Evolutionary conservation across 2,113 vertebrate species (phyloP), one percentile per base, ranked within the genome.

Genomic region (Otocyon megalotis): DNA sequence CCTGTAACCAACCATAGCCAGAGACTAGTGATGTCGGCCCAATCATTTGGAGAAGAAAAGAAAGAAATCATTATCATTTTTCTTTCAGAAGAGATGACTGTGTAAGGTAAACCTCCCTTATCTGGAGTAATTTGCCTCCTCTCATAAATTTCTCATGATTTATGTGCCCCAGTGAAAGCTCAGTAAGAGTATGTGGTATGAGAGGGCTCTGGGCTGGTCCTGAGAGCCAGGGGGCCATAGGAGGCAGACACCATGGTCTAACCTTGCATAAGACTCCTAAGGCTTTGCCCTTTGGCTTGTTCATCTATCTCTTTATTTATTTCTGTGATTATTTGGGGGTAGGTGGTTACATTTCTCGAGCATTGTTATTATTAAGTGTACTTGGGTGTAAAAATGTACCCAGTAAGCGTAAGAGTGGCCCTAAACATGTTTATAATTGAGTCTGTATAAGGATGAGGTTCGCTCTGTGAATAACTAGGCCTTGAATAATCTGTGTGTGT

Each of bases 291-390:
- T 53, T 88, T 74, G 19, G 28, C 48, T 58, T 72, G 37, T 54
- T 90, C 13, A 35, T 37, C 14, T 30, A 0, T 69, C 53, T 43
- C 28, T 92, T 88, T 81, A 62, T 69, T 58, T 58, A 43, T 82
- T 93, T 90, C 82, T 93, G 35, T 91, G 62, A 85, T 88, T 79
- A 60, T 91, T 65, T 83, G 35, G 48, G 37, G 88, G 63, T 20
- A 37, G 26, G 20, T 77, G 32, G 4, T 69, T 20, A 9, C n/a
- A n/a, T 88, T 91, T 95, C 60, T 88, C 84, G 20, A 83, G 48
- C 37, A 4, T 53, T 93, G 43, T 79, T 93, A 53, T 79, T 79
- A 53, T 56, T 19, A 90, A 50, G 8, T 76, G 12, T 65, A 15
- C 15, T 12, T 77, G 24, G 24, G 24, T 62, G 22, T 50, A 77